Evolutionary conservation across 1,140 invertebrate genomes (phyloP).

Genomic region (Aphaenogaster rudis): DNA sequence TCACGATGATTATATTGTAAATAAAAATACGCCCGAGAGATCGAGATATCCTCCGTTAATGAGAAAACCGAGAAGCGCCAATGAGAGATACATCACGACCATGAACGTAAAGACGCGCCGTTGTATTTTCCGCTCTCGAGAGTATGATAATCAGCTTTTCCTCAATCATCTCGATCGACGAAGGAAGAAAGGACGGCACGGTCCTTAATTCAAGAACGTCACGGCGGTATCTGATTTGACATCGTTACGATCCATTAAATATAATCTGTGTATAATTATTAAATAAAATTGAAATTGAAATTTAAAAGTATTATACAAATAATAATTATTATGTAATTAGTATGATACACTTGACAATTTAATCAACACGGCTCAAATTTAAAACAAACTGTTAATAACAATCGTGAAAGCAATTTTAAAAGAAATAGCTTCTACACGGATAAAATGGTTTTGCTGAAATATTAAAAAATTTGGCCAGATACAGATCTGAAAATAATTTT

Average conservation of each 20-base stretch:
- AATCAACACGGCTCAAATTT: background rate
- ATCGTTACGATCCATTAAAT: background rate
- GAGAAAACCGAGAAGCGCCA: constrained; percentile 69
- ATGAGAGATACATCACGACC: constrained; percentile 64
- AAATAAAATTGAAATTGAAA: constrained; percentile 14
- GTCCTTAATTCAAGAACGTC: background rate
- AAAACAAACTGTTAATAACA: background rate
- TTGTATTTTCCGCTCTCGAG: constrained; percentile 17
- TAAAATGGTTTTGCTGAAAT: no score
- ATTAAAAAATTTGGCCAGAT: no score
- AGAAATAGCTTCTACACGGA: background rate
- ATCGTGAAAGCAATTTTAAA: background rate
- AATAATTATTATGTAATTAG: constrained; percentile 16
- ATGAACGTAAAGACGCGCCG: constrained; percentile 12
- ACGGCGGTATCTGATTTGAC: background rate
- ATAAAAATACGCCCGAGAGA: constrained; percentile 61
- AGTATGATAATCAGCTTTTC: constrained; percentile 70
- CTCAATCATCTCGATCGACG: constrained; percentile 65
- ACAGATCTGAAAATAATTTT: no score
- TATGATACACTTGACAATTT: background rate
- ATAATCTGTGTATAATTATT: background rate
- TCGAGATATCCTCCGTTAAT: constrained; percentile 65
- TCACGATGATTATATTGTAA: constrained; percentile 72
- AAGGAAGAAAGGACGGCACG: background rate
- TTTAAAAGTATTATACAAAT: background rate